Conservation (phyloP, 2,113 vertebrate species). For the Stegastes partitus region DNA sequence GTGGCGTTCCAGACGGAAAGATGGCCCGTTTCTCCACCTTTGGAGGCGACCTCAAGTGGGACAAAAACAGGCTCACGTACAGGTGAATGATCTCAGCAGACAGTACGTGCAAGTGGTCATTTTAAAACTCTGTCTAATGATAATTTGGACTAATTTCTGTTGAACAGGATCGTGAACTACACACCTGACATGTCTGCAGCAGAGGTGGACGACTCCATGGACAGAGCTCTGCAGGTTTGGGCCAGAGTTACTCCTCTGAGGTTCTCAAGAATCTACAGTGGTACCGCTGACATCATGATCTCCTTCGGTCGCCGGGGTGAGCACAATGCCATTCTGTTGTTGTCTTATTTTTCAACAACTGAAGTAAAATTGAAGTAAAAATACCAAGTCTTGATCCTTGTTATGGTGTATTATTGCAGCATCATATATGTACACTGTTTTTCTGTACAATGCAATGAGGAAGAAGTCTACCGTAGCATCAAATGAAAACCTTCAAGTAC, state of each 20-base stretch:
- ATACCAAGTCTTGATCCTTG: no score
- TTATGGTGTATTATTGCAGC: no score
- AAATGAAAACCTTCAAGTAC: no score
- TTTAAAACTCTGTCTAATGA: no score
- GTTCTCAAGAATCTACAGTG: constrained; percentile 82
- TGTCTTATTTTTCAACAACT: no score
- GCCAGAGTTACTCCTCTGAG: constrained; percentile 85
- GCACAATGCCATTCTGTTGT: no score
- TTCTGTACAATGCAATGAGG: no score
- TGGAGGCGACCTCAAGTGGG: constrained; percentile 83
- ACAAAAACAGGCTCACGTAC: constrained; percentile 86
- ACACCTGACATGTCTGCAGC: constrained; percentile 83
- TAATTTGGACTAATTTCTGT: no score
- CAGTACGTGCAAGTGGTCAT: no score
- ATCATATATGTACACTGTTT: no score
- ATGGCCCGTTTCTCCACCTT: constrained; percentile 78
- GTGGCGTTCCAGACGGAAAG: constrained; percentile 86
- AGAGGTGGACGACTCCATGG: constrained; percentile 85
- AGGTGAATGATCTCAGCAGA: constrained; percentile 80
- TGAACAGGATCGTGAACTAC: constrained; percentile 88
- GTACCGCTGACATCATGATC: constrained; percentile 91
- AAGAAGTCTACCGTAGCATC: no score
- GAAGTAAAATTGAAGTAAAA: no score
- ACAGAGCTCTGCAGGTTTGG: constrained; percentile 89
- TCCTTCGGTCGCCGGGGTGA: constrained; percentile 86